Evolutionary conservation across 2,113 vertebrate genomes (phyloP), one percentile per base, ranked within the genome.

Genomic region (Centrocercus urophasianus): DNA sequence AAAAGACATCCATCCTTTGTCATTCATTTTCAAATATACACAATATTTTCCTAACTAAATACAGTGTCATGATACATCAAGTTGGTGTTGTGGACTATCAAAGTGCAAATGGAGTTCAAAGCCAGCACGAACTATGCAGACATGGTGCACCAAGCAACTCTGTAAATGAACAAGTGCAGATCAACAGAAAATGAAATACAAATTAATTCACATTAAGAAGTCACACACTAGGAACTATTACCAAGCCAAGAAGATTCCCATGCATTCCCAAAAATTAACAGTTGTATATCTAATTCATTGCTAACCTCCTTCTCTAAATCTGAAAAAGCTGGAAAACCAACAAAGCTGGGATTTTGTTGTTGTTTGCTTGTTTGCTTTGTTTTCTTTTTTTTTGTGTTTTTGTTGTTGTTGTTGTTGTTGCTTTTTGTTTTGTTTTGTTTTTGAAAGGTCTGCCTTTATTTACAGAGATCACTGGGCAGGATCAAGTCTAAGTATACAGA

Each of bases 81-180:
- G 40, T 32, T 40, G 32, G 43, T 61, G 74, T 13, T 79, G 40
- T 63, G 27, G 14, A 40, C 22, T 83, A 13, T n/a, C 36, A 36
- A 85, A 45, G 6, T 30, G 9, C 43, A 75, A 71, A 67, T 10
- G 6, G 25, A 88, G 22, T 30, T 43, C 65, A 79, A 65, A 92
- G 24, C 14, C 43, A 69, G 30, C 25, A 8, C 24, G 65, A 92
- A 36, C 11, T 65, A 13, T 40, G 70, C 47, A 52, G 47, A 25
- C 0, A 0, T 6, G 11, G 48, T 36, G 63, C 30, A 56, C 22
- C 11, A 45, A 30, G 3, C 22, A 66, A 32, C 32, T 60, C 30
- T 21, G 16, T 48, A 82, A 43, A 11, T 61, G 43, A 84, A 34
- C 57, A 69, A 34, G 25, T 56, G 45, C 9, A 69, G 5, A 52